phyloP scores from a whole-genome alignment of 35 echinoderm and acorn worm genomes.

The Anneissia japonica region DNA sequence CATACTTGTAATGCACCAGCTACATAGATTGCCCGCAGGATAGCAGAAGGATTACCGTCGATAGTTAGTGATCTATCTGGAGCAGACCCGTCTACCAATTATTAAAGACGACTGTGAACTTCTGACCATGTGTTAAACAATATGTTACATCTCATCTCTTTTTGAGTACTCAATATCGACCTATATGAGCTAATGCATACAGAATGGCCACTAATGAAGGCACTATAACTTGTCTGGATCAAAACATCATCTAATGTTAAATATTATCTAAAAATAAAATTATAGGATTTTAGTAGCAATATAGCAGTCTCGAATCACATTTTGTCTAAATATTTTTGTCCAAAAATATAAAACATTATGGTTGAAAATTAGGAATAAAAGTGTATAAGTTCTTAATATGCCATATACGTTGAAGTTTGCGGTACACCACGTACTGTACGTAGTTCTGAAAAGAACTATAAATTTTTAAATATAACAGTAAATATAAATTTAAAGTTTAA shows the following conservation, averaged over 20 bases:
- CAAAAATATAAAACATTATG: too few species aligned
- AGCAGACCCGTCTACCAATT: not conserved
- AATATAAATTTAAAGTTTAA: too few species aligned
- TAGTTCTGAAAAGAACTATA: too few species aligned
- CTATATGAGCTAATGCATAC: not conserved
- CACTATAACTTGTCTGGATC: not conserved
- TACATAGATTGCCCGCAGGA: not conserved
- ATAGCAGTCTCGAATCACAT: too few species aligned
- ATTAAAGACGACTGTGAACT: not conserved
- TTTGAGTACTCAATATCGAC: not conserved
- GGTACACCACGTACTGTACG: too few species aligned
- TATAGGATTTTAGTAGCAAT: not conserved
- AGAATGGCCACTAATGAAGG: not conserved
- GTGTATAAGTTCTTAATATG: too few species aligned
- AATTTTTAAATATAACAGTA: too few species aligned
- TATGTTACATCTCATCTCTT: not conserved
- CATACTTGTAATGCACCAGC: not conserved
- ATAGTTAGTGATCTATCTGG: not conserved
- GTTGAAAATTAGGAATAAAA: too few species aligned
- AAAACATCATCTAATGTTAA: not conserved
- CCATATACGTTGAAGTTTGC: too few species aligned
- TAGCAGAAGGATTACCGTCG: not conserved
- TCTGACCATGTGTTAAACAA: not conserved
- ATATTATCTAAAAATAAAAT: not conserved
- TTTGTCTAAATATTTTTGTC: too few species aligned